A percentile compares a stretch with the other conserved stretches of the same genome.
phyloP scores from a whole-genome alignment of 2,888 invertebrate species.

The Tuberolachnus salignus region DNA sequence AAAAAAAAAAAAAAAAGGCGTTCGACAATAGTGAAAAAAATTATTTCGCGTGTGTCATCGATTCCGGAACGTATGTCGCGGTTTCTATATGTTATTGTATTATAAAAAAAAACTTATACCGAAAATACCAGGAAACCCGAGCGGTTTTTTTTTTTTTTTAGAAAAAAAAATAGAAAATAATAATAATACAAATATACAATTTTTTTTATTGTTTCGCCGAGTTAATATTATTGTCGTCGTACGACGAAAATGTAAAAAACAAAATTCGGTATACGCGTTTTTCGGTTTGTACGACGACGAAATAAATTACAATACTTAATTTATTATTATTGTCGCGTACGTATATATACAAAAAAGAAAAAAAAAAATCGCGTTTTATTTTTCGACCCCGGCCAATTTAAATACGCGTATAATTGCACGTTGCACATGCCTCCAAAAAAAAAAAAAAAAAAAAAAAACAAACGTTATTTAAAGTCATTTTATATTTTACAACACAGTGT shows the following conservation, averaged over 20 bases:
- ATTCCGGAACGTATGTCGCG: neutral
- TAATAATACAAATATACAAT: too few species aligned
- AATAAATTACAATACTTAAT: too few species aligned
- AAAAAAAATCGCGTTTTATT: too few species aligned
- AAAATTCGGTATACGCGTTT: neutral
- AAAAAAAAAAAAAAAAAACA: neutral
- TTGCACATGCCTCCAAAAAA: neutral
- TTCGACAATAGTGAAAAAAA: neutral
- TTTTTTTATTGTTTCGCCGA: too few species aligned
- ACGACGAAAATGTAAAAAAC: too few species aligned
- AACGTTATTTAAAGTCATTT: neutral
- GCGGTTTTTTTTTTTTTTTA: too few species aligned
- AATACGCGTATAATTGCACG: neutral
- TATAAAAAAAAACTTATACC: neutral
- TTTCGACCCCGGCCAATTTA: too few species aligned
- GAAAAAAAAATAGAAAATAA: too few species aligned
- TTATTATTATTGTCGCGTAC: too few species aligned
- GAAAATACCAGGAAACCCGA: slow-evolving; percentile 16
- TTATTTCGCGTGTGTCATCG: slow-evolving; percentile 22
- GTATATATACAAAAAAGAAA: too few species aligned
- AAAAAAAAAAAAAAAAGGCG: neutral
- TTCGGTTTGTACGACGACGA: neutral
- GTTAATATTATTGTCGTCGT: too few species aligned
- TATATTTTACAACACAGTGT: neutral
- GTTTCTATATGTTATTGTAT: neutral